Evolutionary conservation across 2,797 vertebrate genomes (phyloP), one percentile per base, ranked within the genome.

Genomic region (Morelia viridis): DNA sequence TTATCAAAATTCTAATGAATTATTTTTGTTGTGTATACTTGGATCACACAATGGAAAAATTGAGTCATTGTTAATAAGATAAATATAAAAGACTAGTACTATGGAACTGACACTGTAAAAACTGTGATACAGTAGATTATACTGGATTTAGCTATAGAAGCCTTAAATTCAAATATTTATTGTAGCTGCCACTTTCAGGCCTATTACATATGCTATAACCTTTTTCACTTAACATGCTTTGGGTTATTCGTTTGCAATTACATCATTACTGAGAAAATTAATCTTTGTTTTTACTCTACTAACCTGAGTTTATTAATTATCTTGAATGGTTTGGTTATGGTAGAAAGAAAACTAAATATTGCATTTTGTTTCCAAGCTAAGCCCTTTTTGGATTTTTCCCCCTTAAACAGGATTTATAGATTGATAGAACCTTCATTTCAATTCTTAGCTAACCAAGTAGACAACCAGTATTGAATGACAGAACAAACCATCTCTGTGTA

Each of bases 1-100:
- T 91, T 8, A 31, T 31, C 9, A 87, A 24, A 5, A 19, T 91
- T 89, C 46, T 85, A 31, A 24, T 61, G 19, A 91, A 90, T 24
- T 15, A 0, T 0, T 0, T 60, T 41, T 7, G 0, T 6, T 7
- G 92, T 76, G 56, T 92, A 10, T 62, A 93, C 31, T 26, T 35
- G 5, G 60, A 24, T 12, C 17, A 62, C 71, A 41, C n/a, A 50
- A 80, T 88, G 91, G 58, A 88, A 88, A 91, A 35, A 71, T 41
- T 80, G 41, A 88, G 28, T 53, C 71, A 53, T 46, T 88, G 68
- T 88, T 91, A 92, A 84, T 50, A n/a, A 57, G 60, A 83, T 83
- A 84, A 64, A 85, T 88, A 41, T 57, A 89, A 35, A 85, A 88
- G 64, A 35, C 46, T 56, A 65, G 50, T 57, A 15, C 19, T 28